Conservation (phyloP, 2,797 vertebrate species). For the Anguilla anguilla region DNA sequence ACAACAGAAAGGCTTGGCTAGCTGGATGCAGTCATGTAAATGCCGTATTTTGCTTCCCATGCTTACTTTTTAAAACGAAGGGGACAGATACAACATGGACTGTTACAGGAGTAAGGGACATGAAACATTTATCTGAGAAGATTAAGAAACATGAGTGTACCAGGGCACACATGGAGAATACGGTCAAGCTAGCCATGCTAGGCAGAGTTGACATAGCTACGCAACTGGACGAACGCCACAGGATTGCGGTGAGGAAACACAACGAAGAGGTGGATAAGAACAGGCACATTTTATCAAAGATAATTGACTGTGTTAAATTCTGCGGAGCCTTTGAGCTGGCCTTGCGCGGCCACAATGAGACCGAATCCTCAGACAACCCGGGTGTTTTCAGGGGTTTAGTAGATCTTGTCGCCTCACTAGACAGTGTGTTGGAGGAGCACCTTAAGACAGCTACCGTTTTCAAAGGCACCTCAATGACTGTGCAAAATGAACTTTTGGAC, state of each 20-base stretch:
- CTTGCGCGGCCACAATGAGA: slow-evolving; percentile 18
- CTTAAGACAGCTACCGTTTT: neutral
- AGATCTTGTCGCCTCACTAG: slow-evolving; percentile 26
- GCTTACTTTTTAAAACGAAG: no score
- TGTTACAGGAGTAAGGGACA: no score
- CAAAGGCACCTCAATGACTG: neutral
- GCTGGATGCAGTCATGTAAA: no score
- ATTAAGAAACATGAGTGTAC: slow-evolving; percentile 11
- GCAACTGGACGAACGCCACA: slow-evolving; percentile 19
- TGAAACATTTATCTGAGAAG: slow-evolving; percentile 11
- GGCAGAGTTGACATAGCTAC: no score
- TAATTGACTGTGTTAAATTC: slow-evolving; percentile 2
- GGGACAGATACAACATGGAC: no score
- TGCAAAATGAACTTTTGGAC: slow-evolving; percentile 35
- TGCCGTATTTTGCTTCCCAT: no score
- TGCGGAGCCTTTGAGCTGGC: slow-evolving; percentile 15
- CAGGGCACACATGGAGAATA: slow-evolving; percentile 15
- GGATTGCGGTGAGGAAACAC: slow-evolving; percentile 15
- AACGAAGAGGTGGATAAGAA: slow-evolving; percentile 28
- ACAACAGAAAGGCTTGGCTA: no score
- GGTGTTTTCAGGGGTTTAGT: slow-evolving; percentile 26
- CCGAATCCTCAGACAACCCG: slow-evolving; percentile 5
- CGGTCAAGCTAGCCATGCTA: neutral
- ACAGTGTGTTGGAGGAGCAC: slow-evolving; percentile 30
- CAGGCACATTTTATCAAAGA: slow-evolving; percentile 1